Conservation (phyloP, 2,797 vertebrate species). For the Catamblyrhynchus diadema region DNA sequence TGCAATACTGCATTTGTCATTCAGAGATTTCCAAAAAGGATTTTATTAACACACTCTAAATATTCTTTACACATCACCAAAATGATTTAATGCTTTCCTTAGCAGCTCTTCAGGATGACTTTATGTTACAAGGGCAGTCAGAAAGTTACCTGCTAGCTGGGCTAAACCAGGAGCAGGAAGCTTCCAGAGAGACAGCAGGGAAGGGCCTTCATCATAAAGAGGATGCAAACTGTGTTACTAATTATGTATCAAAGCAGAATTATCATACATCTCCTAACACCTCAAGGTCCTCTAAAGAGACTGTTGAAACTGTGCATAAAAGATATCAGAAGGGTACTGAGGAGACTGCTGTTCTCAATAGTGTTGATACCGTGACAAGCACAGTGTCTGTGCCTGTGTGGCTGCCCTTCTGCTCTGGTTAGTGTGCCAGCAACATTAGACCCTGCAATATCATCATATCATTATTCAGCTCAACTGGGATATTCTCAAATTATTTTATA, state of each 20-base stretch:
- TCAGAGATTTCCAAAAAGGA: background rate
- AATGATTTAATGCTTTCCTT: background rate
- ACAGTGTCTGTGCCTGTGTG: rapidly evolving
- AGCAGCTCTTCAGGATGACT: background rate
- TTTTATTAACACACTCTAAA: background rate
- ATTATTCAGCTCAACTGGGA: background rate
- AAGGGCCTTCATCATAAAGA: background rate
- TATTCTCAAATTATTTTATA: background rate
- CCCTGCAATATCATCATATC: background rate
- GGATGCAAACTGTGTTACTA: background rate
- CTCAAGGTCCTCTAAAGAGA: background rate
- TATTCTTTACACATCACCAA: background rate
- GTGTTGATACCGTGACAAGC: rapidly evolving
- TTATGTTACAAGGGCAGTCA: background rate
- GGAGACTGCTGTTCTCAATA: background rate
- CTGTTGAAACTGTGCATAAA: background rate
- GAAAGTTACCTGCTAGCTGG: background rate
- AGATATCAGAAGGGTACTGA: background rate
- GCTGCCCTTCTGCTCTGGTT: background rate
- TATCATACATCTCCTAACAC: background rate
- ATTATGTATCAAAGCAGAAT: background rate
- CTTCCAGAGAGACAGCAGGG: background rate
- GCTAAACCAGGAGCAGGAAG: background rate
- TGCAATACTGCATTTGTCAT: background rate
- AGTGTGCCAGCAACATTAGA: background rate